Conservation (phyloP, 2,113 vertebrate species). For the Zingel zingel region DNA sequence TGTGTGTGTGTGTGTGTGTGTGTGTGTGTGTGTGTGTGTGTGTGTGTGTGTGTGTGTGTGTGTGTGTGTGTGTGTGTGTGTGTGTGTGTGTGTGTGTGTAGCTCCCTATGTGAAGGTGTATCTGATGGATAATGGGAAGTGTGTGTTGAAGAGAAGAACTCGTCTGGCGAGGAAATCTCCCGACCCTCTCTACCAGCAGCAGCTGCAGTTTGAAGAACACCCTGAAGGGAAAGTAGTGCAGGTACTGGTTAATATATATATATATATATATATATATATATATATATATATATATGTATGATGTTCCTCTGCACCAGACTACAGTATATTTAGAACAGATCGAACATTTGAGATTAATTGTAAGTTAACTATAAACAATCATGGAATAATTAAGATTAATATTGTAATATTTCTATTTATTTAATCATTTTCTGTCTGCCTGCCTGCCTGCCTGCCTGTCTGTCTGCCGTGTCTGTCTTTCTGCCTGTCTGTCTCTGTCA, state of each 20-base stretch:
- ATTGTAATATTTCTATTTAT: too few relatives aligned
- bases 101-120: slow-evolving; percentile 99
- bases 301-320: too few relatives aligned
- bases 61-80: slow-evolving; percentile 19
- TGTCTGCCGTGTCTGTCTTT: too few relatives aligned
- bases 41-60: slow-evolving; percentile 2
- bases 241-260: slow-evolving; percentile 47
- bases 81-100: slow-evolving; percentile 62
- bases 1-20: too few relatives aligned
- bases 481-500: too few relatives aligned
- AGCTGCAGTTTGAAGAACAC: slow-evolving; percentile 96
- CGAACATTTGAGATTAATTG: too few relatives aligned
- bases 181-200: slow-evolving; percentile 97
- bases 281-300: background rate
- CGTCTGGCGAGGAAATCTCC: slow-evolving; percentile 96
- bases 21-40: too few relatives aligned
- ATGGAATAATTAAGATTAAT: too few relatives aligned
- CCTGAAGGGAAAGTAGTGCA: slow-evolving; percentile 97
- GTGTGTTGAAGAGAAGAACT: slow-evolving; percentile 98
- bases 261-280: background rate
- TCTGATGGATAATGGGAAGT: slow-evolving; percentile 96
- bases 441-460: too few relatives aligned
- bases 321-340: too few relatives aligned
- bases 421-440: too few relatives aligned
- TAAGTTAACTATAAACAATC: too few relatives aligned